Conservation (phyloP, 1,140 invertebrate genomes). For the Episyrphus balteatus region DNA sequence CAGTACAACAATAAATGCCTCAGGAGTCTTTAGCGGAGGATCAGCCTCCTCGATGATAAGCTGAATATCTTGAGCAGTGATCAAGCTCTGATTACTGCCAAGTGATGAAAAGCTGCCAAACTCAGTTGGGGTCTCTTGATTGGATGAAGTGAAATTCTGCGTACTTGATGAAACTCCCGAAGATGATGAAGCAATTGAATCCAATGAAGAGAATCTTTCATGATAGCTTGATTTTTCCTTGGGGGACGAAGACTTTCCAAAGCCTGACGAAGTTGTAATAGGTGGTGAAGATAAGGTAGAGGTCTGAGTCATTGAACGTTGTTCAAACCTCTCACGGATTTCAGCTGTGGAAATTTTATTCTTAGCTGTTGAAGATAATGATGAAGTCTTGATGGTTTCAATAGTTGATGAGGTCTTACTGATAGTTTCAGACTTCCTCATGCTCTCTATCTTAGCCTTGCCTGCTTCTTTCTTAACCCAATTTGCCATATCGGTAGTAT, state of each 20-base stretch:
- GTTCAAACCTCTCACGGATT: constrained; percentile 32
- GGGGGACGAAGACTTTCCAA: constrained; percentile 1
- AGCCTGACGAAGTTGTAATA: constrained; percentile 7
- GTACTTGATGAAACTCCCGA: constrained; percentile 34
- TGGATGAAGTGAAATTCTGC: constrained; percentile 30
- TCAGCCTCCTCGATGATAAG: constrained; percentile 35
- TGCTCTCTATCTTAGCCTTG: constrained; percentile 1
- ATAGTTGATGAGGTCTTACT: background rate
- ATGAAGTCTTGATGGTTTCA: background rate
- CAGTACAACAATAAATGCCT: constrained; percentile 35
- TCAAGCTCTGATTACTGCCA: constrained; percentile 36
- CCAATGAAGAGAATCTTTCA: constrained; percentile 33
- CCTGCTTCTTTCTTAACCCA: constrained; percentile 14
- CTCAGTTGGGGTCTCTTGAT: constrained; percentile 31
- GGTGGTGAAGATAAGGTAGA: constrained; percentile 5
- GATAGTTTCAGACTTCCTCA: background rate
- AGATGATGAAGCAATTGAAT: constrained; percentile 30
- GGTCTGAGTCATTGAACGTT: constrained; percentile 8
- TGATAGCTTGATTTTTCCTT: constrained; percentile 16
- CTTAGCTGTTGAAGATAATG: constrained; percentile 11
- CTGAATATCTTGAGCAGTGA: constrained; percentile 35
- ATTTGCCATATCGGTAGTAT: constrained; percentile 11
- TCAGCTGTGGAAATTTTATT: constrained; percentile 20
- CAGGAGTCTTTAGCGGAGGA: constrained; percentile 32
- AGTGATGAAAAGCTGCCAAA: constrained; percentile 35